A percentile compares a stretch with the other conserved stretches of the same genome.
These are phyloP conservation scores for Trichogramma dendrolimi DNA, from an alignment of 2,888 invertebrate species.

Conservation along the genomic window DNA sequence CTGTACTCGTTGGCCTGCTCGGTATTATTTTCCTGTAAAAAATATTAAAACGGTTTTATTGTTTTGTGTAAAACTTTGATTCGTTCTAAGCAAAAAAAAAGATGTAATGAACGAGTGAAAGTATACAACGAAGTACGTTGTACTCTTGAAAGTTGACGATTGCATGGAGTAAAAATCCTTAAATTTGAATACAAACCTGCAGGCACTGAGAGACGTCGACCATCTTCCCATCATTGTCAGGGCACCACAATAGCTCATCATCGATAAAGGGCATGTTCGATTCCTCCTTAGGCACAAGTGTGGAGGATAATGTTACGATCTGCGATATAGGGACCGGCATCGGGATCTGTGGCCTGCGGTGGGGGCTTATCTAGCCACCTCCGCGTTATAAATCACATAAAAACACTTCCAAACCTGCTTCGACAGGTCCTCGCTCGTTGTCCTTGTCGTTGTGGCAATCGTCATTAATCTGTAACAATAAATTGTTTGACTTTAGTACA, in stretches of 20 bases:
- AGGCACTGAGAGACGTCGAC: conserved; percentile 86
- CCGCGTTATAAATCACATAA: conserved; percentile 52
- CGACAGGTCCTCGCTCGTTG: conserved; percentile 26
- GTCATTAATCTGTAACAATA: no score
- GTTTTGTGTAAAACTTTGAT: not conserved
- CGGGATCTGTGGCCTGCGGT: conserved; percentile 51
- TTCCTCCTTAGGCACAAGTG: conserved; percentile 52
- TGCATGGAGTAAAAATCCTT: not conserved
- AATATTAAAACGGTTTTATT: not conserved
- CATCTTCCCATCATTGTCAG: conserved; percentile 92
- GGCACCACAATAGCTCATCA: conserved; percentile 91
- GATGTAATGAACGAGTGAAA: no score
- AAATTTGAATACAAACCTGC: conserved; percentile 59
- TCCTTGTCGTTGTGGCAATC: no score
- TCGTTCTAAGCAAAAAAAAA: not conserved
- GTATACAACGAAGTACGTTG: not conserved
- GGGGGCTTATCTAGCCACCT: conserved; percentile 52
- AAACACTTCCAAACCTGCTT: conserved; percentile 39
- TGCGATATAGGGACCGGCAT: conserved; percentile 53
- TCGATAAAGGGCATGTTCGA: conserved; percentile 89
- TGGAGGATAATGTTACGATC: conserved; percentile 50
- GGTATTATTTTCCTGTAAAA: conserved; percentile 48
- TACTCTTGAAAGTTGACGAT: not conserved
- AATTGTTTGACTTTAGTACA: no score
- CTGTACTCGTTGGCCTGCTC: conserved; percentile 49